Base-by-base conservation (phyloP, 2,888 invertebrate genomes). In the Parnassius mnemosyne region DNA sequence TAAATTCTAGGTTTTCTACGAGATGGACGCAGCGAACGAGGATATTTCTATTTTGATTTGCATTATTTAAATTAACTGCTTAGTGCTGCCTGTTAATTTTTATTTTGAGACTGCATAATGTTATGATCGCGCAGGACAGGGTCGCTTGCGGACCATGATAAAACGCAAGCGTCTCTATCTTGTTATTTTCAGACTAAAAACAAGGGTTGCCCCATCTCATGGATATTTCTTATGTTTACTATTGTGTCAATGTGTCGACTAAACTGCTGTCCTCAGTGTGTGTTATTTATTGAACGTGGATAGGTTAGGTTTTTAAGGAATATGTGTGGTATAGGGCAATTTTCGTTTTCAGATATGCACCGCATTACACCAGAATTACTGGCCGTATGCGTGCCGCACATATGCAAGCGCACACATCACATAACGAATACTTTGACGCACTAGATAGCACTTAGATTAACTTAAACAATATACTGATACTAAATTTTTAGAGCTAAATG, bases 141-240 rank as follows among this genome's bases (percentile, higher is more conserved):
- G 83, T 72, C 80, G 71, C 79, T 84, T 72, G 77, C 74, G 67
- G 63, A 63, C 70, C 65, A 51, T 57, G 63, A 68, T 65, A 65
- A 67, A 63, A 65, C 70, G 73, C 80, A 77, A 84, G 79, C 76
- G 79, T 73, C 80, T 79, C 77, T 81, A 77, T 67, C 75, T 79
- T 73, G 69, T 71, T 68, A 73, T 72, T 73, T 71, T 79, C 77
- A 75, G 74, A 81, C 80, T 84, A 85, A 70, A 89, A 91, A 90
- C 91, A 89, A 91, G 91, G 91, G 91, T 91, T 91, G 91, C 91
- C 91, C 91, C 91, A 91, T 91, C 81, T 91, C 91, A 91, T 91
- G 87, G 87, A 89, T 88, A 87, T 89, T 86, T 87, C 88, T 85
- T 79, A 81, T 73, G 79, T 80, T 89, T 86, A 89, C 87, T 89